phyloP scores from a whole-genome alignment of 64 coral and sea anemone genomes.

The Montipora capricornis region DNA sequence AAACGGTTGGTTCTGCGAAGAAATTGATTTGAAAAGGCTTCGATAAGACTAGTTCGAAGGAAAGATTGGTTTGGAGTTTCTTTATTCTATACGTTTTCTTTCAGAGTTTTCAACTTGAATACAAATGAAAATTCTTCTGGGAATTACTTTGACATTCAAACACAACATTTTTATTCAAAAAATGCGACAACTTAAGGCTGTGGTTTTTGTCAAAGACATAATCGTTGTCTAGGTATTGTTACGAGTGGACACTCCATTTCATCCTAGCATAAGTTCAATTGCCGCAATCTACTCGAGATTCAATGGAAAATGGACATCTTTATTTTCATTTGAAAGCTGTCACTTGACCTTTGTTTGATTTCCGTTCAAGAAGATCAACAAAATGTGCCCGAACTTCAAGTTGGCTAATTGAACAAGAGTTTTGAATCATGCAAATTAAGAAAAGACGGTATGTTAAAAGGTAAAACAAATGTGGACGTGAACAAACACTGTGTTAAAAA shows the following conservation, averaged over 20 bases:
- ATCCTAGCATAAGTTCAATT: neutral
- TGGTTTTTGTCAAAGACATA: neutral
- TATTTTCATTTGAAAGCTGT: slow-evolving; percentile 42
- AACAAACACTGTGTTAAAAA: neutral
- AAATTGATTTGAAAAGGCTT: neutral
- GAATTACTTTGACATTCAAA: slow-evolving; percentile 30
- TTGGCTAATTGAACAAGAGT: slow-evolving; percentile 8
- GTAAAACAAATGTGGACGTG: neutral
- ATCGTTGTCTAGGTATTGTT: slow-evolving; percentile 13
- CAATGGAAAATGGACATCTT: slow-evolving; percentile 10
- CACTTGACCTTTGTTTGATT: slow-evolving; percentile 42
- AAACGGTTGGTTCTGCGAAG: neutral
- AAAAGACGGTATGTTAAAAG: neutral
- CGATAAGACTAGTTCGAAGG: neutral
- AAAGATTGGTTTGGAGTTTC: neutral
- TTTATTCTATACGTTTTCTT: neutral
- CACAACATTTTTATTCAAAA: slow-evolving; percentile 9
- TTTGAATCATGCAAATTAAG: neutral
- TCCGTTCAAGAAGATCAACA: slow-evolving; percentile 37
- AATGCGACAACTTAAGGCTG: slow-evolving; percentile 24
- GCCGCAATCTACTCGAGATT: neutral
- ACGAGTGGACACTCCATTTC: neutral
- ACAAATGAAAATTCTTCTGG: slow-evolving; percentile 34
- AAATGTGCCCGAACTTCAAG: neutral
- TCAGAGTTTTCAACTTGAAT: slow-evolving; percentile 28